Conservation (phyloP, 2,888 invertebrate species). For the Stenodema calcarata region DNA sequence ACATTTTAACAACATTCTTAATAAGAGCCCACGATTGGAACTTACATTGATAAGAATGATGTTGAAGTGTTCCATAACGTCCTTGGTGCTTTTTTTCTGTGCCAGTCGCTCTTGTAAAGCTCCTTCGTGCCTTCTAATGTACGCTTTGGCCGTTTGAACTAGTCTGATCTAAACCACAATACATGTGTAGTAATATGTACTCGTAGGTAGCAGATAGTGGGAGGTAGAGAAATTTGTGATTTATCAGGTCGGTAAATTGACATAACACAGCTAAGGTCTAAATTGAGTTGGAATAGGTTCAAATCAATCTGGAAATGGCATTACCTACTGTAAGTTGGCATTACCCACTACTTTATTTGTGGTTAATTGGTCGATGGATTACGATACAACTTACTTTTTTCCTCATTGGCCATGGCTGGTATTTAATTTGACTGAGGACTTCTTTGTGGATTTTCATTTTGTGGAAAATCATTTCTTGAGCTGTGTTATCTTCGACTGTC, state of each 20-base stretch:
- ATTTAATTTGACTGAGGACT: constrained; percentile 83
- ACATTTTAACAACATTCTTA: too few relatives aligned
- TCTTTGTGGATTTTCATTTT: constrained; percentile 91
- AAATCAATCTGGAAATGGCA: too few relatives aligned
- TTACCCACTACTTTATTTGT: too few relatives aligned
- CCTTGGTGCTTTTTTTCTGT: constrained; percentile 85
- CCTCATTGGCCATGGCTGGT: constrained; percentile 83
- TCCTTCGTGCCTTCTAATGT: constrained; percentile 88
- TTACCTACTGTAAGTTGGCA: too few relatives aligned
- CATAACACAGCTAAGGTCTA: too few relatives aligned
- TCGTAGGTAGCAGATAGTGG: too few relatives aligned
- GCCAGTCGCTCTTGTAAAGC: constrained; percentile 86
- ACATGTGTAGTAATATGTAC: too few relatives aligned
- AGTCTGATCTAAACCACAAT: constrained; percentile 62
- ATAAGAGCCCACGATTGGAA: constrained; percentile 51
- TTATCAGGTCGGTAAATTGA: too few relatives aligned
- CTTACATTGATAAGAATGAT: constrained; percentile 80
- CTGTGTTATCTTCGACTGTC: constrained; percentile 74
- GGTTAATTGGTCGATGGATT: too few relatives aligned
- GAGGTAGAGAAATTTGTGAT: too few relatives aligned
- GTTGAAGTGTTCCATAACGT: constrained; percentile 84
- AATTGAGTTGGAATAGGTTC: too few relatives aligned
- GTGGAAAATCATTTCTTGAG: constrained; percentile 88
- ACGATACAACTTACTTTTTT: constrained; percentile 69
- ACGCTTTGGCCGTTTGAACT: constrained; percentile 82